Conservation (phyloP, 2,888 invertebrate species). For the Scaptomyza caliginosa region DNA sequence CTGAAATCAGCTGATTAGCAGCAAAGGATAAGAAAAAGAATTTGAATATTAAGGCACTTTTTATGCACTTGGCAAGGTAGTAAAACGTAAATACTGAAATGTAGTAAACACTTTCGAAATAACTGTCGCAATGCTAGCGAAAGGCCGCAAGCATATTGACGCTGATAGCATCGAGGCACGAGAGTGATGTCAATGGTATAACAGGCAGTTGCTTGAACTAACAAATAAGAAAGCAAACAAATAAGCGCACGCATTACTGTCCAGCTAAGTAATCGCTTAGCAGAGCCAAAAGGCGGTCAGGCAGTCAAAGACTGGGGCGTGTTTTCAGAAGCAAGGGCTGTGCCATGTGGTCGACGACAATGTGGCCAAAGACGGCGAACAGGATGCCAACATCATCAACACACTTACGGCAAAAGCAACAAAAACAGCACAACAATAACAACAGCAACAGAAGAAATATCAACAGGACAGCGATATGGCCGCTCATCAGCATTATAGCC, state of each 20-base stretch:
- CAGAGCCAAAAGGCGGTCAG: slow-evolving; percentile 37
- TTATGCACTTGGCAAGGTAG: slow-evolving; percentile 34
- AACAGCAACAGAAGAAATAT: background rate
- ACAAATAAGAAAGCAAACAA: slow-evolving; percentile 61
- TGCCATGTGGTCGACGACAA: slow-evolving; percentile 33
- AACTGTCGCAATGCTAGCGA: slow-evolving; percentile 28
- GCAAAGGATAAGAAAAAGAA: slow-evolving; percentile 7
- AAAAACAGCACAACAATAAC: slow-evolving; percentile 2
- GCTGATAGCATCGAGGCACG: slow-evolving; percentile 61
- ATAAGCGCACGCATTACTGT: slow-evolving; percentile 76
- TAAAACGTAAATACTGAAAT: slow-evolving; percentile 71
- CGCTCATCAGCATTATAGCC: slow-evolving; percentile 69
- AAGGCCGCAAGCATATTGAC: slow-evolving; percentile 46
- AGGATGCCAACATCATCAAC: slow-evolving; percentile 39
- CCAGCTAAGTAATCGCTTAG: slow-evolving; percentile 75
- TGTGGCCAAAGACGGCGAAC: slow-evolving; percentile 36
- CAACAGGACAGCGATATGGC: slow-evolving; percentile 41
- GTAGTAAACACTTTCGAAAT: slow-evolving; percentile 58
- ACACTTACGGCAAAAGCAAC: slow-evolving; percentile 10
- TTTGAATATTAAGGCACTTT: slow-evolving; percentile 48
- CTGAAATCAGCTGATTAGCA: background rate
- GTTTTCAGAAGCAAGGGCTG: slow-evolving; percentile 55
- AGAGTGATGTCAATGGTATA: slow-evolving; percentile 37
- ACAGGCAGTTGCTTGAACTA: slow-evolving; percentile 14
- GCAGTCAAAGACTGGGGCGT: slow-evolving; percentile 55